A percentile compares a stretch with the other conserved stretches of the same genome.
Conservation (phyloP, 2,797 vertebrate genomes). For the Crenuchus spilurus region DNA sequence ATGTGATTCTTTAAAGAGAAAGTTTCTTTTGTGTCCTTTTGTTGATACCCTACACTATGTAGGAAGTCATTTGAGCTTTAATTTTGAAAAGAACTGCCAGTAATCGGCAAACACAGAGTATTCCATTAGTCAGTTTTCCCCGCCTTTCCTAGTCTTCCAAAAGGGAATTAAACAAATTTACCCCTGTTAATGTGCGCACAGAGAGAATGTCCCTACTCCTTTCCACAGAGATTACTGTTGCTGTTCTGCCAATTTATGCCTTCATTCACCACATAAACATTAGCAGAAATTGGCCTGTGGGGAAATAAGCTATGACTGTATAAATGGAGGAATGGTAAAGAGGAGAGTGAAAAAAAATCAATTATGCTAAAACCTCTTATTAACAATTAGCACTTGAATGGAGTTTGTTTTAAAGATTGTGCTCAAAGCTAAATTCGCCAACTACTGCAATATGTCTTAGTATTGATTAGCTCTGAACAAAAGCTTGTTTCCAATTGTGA, state of each 20-base stretch:
- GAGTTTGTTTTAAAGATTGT: slow-evolving; percentile 47
- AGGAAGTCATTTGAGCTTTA: slow-evolving; percentile 38
- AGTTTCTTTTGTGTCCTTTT: slow-evolving; percentile 12
- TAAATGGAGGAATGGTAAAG: slow-evolving; percentile 43
- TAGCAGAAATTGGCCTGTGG: slow-evolving; percentile 38
- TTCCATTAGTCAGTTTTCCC: neutral
- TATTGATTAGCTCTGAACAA: slow-evolving; percentile 42
- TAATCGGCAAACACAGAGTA: slow-evolving; percentile 18
- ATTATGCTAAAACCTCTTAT: slow-evolving; percentile 54
- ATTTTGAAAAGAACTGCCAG: slow-evolving; percentile 18
- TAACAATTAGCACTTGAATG: slow-evolving; percentile 55
- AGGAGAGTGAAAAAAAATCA: slow-evolving; percentile 41
- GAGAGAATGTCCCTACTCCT: slow-evolving; percentile 14
- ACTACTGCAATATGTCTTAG: slow-evolving; percentile 34
- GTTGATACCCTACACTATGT: slow-evolving; percentile 13
- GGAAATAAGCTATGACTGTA: slow-evolving; percentile 48
- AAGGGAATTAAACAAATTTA: slow-evolving; percentile 29
- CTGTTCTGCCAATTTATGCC: slow-evolving; percentile 42
- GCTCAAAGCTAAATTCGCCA: slow-evolving; percentile 31
- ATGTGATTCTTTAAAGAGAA: neutral
- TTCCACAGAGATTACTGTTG: slow-evolving; percentile 35
- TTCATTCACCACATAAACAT: slow-evolving; percentile 47
- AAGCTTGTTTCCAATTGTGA: slow-evolving; percentile 27
- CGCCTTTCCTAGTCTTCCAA: slow-evolving; percentile 14
- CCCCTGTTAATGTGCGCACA: slow-evolving; percentile 27